phyloP scores from a whole-genome alignment of 2,113 vertebrate species.

The Callipepla californica region DNA sequence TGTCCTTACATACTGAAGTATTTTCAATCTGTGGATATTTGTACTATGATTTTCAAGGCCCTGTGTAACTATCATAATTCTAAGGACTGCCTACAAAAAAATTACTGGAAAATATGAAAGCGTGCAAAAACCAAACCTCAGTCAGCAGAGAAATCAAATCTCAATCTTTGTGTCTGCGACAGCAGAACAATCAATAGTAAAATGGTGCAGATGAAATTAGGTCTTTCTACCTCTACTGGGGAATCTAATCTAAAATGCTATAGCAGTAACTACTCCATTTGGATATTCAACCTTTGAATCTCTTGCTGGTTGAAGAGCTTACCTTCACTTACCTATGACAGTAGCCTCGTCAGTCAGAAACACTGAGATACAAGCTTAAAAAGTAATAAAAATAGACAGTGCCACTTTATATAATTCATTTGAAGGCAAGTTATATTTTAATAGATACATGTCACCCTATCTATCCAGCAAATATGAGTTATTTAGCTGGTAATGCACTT shows the following conservation, averaged over 20 bases:
- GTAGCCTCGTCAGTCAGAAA: neutral
- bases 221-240: neutral
- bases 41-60: neutral
- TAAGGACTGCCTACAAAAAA: neutral
- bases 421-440: neutral
- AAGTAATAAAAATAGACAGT: neutral
- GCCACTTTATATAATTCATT: neutral
- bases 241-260: neutral
- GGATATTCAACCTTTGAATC: neutral
- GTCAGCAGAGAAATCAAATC: too few species aligned
- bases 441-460: neutral
- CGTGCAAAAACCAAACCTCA: neutral
- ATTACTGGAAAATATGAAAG: neutral
- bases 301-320: neutral
- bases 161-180: neutral
- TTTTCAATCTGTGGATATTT: neutral
- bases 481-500: neutral
- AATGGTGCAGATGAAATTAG: neutral
- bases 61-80: rapidly evolving
- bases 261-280: neutral
- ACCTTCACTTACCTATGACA: neutral
- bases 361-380: neutral
- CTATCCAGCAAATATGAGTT: neutral
- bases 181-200: neutral
- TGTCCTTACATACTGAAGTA: rapidly evolving